Evolutionary conservation across 2,888 invertebrate species (phyloP), one percentile per base, ranked within the genome.

Genomic region (Eremobia ochroleuca): DNA sequence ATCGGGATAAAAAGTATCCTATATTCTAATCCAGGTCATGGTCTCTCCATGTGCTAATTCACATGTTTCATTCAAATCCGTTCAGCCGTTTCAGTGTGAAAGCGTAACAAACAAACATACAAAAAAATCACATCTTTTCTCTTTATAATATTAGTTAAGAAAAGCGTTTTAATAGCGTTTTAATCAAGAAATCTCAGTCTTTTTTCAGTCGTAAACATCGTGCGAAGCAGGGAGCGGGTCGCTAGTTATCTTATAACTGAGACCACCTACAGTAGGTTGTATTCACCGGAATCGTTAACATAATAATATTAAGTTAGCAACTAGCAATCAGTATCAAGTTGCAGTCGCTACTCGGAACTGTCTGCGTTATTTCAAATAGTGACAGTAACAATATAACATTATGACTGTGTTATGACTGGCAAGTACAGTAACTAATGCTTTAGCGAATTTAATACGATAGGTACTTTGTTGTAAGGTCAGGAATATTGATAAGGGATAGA

Each of bases 251-350:
- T 28, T 40, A 25, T 49, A 77, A 66, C 40, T 8, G 37, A 61
- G 83, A 82, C 86, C 83, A 85, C 86, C 86, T 76, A 80, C 73
- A 72, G 66, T 13, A 69, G 8, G 55, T 43, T 70, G 72, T 55
- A 37, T 83, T 85, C 80, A 83, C 75, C 55, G 34, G 77, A 85
- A 83, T 71, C 74, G 73, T 83, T 80, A 73, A 73, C 72, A 83
- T 76, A 86, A 77, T 83, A 74, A 83, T 76, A 86, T 80, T 83
- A 74, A 52, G 76, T 82, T 82, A 67, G 66, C 76, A 82, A 82
- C 74, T 70, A 73, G 40, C 72, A 73, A 70, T 69, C 25, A 43
- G 55, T 85, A 79, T 85, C 74, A 49, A 52, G 58, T 85, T 68
- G 55, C 85, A 68, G 64, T 58, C 49, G 34, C 52, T 85, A 80